Percentiles rank a stretch among this genome's conserved stretches.
Conservation (phyloP, 2,888 invertebrate genomes). For the Cosmia trapezina region DNA sequence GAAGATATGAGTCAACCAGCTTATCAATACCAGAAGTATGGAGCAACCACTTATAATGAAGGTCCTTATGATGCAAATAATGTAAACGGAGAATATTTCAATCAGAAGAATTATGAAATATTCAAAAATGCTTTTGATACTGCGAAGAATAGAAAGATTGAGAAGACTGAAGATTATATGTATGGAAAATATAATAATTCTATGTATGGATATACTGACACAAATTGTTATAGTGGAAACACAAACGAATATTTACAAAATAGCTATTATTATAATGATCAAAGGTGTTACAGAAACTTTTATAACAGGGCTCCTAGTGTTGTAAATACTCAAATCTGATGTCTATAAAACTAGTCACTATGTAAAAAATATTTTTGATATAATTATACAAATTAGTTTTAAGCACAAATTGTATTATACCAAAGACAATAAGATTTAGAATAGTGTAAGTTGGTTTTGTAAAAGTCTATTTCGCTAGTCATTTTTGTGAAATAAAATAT, state of each 20-base stretch:
- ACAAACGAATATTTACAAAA: constrained; percentile 76
- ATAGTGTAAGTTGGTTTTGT: constrained; percentile 70
- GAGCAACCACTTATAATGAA: constrained; percentile 68
- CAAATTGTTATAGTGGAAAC: constrained; percentile 75
- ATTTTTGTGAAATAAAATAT: constrained; percentile 74
- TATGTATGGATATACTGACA: constrained; percentile 77
- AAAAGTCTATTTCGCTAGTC: constrained; percentile 83
- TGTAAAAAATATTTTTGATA: constrained; percentile 65
- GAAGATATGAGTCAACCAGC: constrained; percentile 79
- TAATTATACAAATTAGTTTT: constrained; percentile 60
- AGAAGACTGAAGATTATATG: constrained; percentile 76
- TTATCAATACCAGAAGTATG: constrained; percentile 75
- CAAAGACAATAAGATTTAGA: constrained; percentile 78
- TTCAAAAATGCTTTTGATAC: constrained; percentile 91
- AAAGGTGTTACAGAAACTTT: constrained; percentile 84
- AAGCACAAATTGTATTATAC: constrained; percentile 61
- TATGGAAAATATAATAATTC: constrained; percentile 75
- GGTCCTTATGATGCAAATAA: constrained; percentile 64
- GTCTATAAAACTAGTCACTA: constrained; percentile 64
- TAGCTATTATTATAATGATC: constrained; percentile 82
- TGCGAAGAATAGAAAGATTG: constrained; percentile 78
- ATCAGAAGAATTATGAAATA: constrained; percentile 90
- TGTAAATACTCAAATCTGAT: constrained; percentile 84
- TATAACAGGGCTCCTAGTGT: constrained; percentile 80
- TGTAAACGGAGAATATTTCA: constrained; percentile 81